Percentiles rank a stretch among this genome's conserved stretches.
These are phyloP conservation scores for Leptinotarsa rubiginosa DNA, from an alignment of 2,888 invertebrate species.

Conservation along the genomic window DNA sequence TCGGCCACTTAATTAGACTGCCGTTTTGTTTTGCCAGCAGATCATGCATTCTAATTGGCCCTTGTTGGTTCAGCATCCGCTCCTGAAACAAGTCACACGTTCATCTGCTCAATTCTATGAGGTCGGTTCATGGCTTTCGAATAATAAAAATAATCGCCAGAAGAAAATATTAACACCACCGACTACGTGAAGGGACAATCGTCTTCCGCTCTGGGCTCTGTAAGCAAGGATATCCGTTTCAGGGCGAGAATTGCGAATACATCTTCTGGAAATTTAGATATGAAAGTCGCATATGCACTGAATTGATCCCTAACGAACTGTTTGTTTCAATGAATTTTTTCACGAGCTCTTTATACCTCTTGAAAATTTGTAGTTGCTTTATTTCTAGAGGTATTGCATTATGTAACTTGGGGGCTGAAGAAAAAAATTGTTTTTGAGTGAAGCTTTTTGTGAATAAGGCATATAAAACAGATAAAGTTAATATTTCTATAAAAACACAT, in stretches of 20 bases:
- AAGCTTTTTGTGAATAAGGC: no score
- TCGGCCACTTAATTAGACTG: conserved; percentile 41
- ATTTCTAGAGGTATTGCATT: no score
- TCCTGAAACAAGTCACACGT: conserved; percentile 53
- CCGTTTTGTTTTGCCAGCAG: conserved; percentile 38
- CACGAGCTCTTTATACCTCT: no score
- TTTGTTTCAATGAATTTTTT: no score
- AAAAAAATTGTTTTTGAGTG: no score
- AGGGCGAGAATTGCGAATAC: conserved; percentile 23
- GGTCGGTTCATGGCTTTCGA: conserved; percentile 35
- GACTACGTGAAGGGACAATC: conserved; percentile 15
- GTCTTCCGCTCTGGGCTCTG: conserved; percentile 31
- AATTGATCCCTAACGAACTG: no score
- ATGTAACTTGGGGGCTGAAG: no score
- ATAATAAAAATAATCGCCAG: conserved; percentile 40
- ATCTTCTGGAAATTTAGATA: not conserved
- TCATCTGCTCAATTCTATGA: conserved; percentile 48
- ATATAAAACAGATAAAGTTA: no score
- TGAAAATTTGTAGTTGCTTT: no score
- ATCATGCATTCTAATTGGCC: conserved; percentile 59
- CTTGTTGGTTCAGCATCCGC: conserved; percentile 54
- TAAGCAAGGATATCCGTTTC: conserved; percentile 35
- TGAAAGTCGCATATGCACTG: no score
- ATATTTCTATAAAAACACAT: no score
- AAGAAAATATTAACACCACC: conserved; percentile 39